Evolutionary conservation across 2,797 vertebrate genomes (phyloP), one percentile per base, ranked within the genome.

Genomic region (Urophycis tenuis): DNA sequence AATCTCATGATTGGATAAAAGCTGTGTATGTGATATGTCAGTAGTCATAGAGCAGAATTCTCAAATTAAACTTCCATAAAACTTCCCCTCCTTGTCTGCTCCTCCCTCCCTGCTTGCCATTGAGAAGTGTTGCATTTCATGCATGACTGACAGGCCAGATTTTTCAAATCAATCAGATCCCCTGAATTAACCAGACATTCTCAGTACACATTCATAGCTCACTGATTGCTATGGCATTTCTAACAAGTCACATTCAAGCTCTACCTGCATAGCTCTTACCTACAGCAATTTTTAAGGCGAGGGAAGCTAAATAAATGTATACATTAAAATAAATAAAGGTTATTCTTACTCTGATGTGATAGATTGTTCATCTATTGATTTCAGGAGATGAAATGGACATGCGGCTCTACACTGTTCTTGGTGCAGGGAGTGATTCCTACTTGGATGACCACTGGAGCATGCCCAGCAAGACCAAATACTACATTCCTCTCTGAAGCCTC

Each of bases 321-420:
- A 31, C 6, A 17, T 10, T 6, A 70, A 69, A 6, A 19, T 53
- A 1, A 53, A 17, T 53, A 60, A 60, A 25, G 22, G n/a, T 70
- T 19, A 32, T 70, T 70, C 32, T 71, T 71, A 33, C 30, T 70
- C 25, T 17, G 32, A 15, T 32, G 30, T 31, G 15, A 71, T 71
- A 32, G 14, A 32, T 71, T 19, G 31, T 31, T 71, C 9, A 33
- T 78, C 82, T 5, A 73, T 74, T 85, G 75, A 7, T 81, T 91
- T 88, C 36, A 71, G 69, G 30, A 2, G 91, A 90, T 0, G 92
- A 93, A 6, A 5, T 89, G 67, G 91, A 94, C 0, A 0, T 17
- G 0, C 88, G 82, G 0, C 81, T 85, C 5, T 93, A 92, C 86
- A 91, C 83, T 7, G 90, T 80, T n/a, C 78, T 93, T 81, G 79